A percentile compares a stretch with the other conserved stretches of the same genome.
Evolutionary conservation across 2,797 vertebrate species (phyloP).

Genomic region (Tapirus indicus): DNA sequence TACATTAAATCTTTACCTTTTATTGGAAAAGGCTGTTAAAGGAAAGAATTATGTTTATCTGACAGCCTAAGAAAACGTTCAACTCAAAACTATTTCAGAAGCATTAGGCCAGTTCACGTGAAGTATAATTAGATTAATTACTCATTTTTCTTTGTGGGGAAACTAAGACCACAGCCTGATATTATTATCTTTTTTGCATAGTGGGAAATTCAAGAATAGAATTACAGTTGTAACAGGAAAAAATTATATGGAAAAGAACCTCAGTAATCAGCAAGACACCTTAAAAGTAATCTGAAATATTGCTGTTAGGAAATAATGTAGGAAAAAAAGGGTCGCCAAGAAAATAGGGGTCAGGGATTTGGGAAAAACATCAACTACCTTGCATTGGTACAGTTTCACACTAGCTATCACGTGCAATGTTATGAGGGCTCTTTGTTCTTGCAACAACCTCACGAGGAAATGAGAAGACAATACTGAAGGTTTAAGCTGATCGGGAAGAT

Average conservation of each 20-base stretch:
- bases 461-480: neutral
- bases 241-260: neutral
- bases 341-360: neutral
- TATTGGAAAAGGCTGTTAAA: conserved; percentile 36
- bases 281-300: conserved; percentile 4
- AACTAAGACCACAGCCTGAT: neutral
- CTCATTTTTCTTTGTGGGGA: conserved; percentile 27
- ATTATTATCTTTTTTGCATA: neutral
- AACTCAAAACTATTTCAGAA: conserved; percentile 48
- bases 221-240: conserved; percentile 54
- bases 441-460: neutral
- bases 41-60: conserved; percentile 55
- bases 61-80: conserved; percentile 20
- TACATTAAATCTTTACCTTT: conserved; percentile 9
- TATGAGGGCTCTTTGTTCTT: neutral
- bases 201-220: conserved; percentile 29
- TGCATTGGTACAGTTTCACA: neutral
- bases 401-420: neutral
- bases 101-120: neutral
- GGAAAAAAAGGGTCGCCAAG: neutral
- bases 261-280: neutral
- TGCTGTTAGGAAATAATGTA: neutral
- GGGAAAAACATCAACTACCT: neutral
- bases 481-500: neutral
- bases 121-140: conserved; percentile 54